Base-by-base conservation (phyloP, 1,140 invertebrate genomes). In the Sesamia nonagrioides region DNA sequence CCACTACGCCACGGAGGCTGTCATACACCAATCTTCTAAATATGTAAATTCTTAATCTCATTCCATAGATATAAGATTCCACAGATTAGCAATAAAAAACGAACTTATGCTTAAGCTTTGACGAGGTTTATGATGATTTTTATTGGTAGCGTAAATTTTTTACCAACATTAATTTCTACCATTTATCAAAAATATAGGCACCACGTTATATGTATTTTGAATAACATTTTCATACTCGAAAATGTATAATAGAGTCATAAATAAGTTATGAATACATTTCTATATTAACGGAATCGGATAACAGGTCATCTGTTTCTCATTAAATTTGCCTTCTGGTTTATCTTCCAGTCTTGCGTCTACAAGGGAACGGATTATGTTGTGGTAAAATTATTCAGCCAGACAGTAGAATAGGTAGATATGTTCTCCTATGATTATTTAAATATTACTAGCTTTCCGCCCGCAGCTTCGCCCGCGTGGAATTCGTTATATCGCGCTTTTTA, bases 21-120 rank as follows among this genome's bases (percentile, higher is more conserved):
- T n/a, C n/a, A n/a, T n/a, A n/a, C 37, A 45, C n/a, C 7, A 61
- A 61, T 45, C 13, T 75, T 75, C 42, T 75, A 50, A 75, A 75
- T 75, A 75, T 75, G 56, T 75, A 75, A 75, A 75, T 75, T 75
- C 40, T 35, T 75, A 75, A 75, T 75, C 73, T 75, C 40, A 56
- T 75, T 75, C 63, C 37, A 63, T 21, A 35, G 18, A 63, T 56
- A 50, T 75, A 48, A 61, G 56, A 75, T 75, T 35, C 73, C 21
- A 63, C 37, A 75, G 73, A 75, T 75, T 63, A 61, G 63, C 73
- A 63, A 50, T 75, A 37, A 18, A 45, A 71, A 71, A 21, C 13
- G 13, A 21, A 58, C 35, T 60, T 60, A 73, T 60, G 52, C 58
- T 48, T 75, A 75, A 35, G 73, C 73, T 75, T 75, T 48, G 40